Conservation (phyloP, 2,797 vertebrate species). For the Erpetoichthys calabaricus region DNA sequence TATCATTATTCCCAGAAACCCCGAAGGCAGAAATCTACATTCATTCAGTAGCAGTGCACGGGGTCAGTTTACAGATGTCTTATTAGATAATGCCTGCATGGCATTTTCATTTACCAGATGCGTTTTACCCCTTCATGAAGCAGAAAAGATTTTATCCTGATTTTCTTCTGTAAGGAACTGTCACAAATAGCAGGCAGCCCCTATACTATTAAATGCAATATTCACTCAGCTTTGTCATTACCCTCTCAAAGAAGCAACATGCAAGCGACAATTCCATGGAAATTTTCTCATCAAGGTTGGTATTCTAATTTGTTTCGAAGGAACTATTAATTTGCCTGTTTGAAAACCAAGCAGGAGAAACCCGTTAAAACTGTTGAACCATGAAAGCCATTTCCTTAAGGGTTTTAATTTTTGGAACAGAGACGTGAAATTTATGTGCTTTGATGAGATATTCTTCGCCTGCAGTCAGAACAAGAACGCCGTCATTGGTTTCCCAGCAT, state of each 20-base stretch:
- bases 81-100: background rate
- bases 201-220: background rate
- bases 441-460: constrained; percentile 69
- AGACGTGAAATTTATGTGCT: constrained; percentile 66
- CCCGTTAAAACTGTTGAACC: constrained; percentile 72
- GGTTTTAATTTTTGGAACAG: constrained; percentile 63
- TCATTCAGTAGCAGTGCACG: too few relatives aligned
- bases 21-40: too few relatives aligned
- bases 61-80: background rate
- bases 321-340: constrained; percentile 87
- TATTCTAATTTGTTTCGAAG: constrained; percentile 82
- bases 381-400: constrained; percentile 79
- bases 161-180: background rate
- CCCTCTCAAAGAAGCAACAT: constrained; percentile 31
- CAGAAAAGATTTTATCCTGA: background rate
- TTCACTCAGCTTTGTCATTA: background rate
- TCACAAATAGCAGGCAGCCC: constrained; percentile 17
- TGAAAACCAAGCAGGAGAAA: constrained; percentile 70
- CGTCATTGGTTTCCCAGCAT: constrained; percentile 75
- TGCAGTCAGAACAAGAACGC: constrained; percentile 66
- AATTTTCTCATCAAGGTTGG: constrained; percentile 56
- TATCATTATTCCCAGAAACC: too few relatives aligned
- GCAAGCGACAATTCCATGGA: constrained; percentile 44
- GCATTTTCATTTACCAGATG: constrained; percentile 5
- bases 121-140: background rate